Evolutionary conservation across 2,888 invertebrate genomes (phyloP), one percentile per base, ranked within the genome.

Genomic region (Orgyia antiqua): DNA sequence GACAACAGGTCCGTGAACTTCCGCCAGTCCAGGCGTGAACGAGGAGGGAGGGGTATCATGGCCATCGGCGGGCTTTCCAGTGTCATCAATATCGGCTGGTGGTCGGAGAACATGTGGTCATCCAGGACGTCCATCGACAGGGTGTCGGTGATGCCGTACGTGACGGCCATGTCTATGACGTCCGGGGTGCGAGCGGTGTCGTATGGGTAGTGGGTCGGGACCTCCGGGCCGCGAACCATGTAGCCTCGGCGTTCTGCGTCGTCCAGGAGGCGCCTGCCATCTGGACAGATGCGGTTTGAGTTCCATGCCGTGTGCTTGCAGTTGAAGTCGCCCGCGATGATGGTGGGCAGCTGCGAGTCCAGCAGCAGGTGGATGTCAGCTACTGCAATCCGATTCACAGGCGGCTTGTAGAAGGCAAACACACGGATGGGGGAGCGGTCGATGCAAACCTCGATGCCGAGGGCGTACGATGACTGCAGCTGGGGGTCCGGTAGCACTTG

Each of bases 191-290:
- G 7, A 1, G 10, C 4, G 0, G 3, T 1, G 17, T 4, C 7
- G 27, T 27, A 6, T 4, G 27, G 27, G 17, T 27, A 27, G 6
- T 17, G 27, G 7, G 27, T 27, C 3, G 27, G 27, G 6, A 17
- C 27, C 3, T 27, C 17, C 8, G 27, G 17, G 17, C 27, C 18
- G 1, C n/a, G 2, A 1, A 27, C 17, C 8, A 7, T 10, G 5
- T 27, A 27, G 7, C 18, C 27, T 3, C 10, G 17, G 10, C 7
- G 7, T 3, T 27, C 27, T 1, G 27, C 27, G 10, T n/a, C 13
- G 1, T 3, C 17, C 5, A 10, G 10, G 7, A 17, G 27, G 1
- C 2, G 17, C 6, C 2, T 10, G 3, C 15, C 15, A 10, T 9
- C 1, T 8, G 17, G 17, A 3, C 9, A 2, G 23, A 4, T 9